Conservation (phyloP, 1,140 invertebrate species). For the Diorhabda sublineata region DNA sequence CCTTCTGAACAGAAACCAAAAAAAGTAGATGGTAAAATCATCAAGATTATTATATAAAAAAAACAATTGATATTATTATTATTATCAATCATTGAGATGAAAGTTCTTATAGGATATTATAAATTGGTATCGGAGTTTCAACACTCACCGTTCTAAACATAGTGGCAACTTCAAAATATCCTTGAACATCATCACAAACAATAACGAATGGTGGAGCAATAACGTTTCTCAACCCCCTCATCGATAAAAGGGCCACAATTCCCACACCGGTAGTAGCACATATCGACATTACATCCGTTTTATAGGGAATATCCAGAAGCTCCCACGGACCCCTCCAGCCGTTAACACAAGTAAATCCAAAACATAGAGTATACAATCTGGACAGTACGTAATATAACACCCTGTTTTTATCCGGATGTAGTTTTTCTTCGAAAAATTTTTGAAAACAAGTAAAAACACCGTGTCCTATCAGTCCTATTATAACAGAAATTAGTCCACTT, state of each 20-base stretch:
- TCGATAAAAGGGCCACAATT: slow-evolving; percentile 58
- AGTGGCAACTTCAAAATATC: slow-evolving; percentile 78
- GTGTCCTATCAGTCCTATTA: slow-evolving; percentile 64
- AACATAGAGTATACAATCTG: slow-evolving; percentile 68
- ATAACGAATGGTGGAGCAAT: slow-evolving; percentile 77
- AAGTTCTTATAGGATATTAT: too few species aligned
- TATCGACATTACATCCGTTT: slow-evolving; percentile 56
- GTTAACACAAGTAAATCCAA: slow-evolving; percentile 74
- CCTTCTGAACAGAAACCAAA: too few species aligned
- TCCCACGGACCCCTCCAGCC: slow-evolving; percentile 80
- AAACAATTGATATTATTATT: too few species aligned
- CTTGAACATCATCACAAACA: slow-evolving; percentile 64
- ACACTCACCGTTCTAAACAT: slow-evolving; percentile 60
- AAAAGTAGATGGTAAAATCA: too few species aligned
- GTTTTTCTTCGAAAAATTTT: slow-evolving; percentile 54
- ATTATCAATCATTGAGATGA: too few species aligned
- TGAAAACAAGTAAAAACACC: slow-evolving; percentile 66
- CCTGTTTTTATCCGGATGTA: slow-evolving; percentile 64
- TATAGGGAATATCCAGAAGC: slow-evolving; percentile 65
- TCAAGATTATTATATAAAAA: too few species aligned
- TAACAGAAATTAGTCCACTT: slow-evolving; percentile 62
- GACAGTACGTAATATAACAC: slow-evolving; percentile 68
- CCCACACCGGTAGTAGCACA: slow-evolving; percentile 59
- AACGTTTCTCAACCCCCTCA: slow-evolving; percentile 70
- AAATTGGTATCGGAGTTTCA: too few species aligned